phyloP scores from a whole-genome alignment of 2,888 invertebrate genomes.

The Orgyia antiqua region DNA sequence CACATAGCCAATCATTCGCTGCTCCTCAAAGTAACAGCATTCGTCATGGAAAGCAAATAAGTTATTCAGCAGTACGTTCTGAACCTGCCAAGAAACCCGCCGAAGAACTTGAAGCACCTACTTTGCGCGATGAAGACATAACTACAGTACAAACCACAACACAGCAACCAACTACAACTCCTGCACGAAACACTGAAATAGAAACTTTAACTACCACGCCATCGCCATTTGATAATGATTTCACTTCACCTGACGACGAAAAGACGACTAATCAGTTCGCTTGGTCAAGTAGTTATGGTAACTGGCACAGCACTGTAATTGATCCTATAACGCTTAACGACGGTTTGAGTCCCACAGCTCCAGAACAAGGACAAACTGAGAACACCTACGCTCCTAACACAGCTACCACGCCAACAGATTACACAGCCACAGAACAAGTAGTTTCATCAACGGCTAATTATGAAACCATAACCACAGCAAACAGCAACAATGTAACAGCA shows the following conservation, averaged over 20 bases:
- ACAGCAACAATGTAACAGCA: conserved; percentile 37
- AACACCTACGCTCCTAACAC: conserved; percentile 43
- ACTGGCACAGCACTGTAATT: conserved; percentile 84
- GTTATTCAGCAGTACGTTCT: conserved; percentile 27
- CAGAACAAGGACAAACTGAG: conserved; percentile 44
- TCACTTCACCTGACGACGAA: conserved; percentile 59
- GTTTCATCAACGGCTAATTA: conserved; percentile 46
- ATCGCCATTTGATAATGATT: conserved; percentile 37
- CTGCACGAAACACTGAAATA: conserved; percentile 39
- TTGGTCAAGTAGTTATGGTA: conserved; percentile 63
- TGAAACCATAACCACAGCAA: conserved; percentile 40
- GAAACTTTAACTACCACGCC: conserved; percentile 48
- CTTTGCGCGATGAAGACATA: conserved; percentile 40
- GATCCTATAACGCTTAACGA: conserved; percentile 87
- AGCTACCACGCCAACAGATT: conserved; percentile 42
- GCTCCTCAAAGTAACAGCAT: conserved; percentile 74
- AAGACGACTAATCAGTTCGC: conserved; percentile 65
- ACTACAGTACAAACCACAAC: conserved; percentile 49
- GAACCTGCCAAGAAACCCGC: conserved; percentile 51
- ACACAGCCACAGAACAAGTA: conserved; percentile 48
- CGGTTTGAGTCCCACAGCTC: conserved; percentile 68
- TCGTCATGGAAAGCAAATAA: conserved; percentile 61
- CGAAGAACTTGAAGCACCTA: conserved; percentile 64
- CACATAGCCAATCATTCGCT: conserved; percentile 84
- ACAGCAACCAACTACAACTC: conserved; percentile 37